Evolutionary conservation across 1,140 invertebrate genomes (phyloP), one percentile per base, ranked within the genome.

Genomic region (Drosophila tristis): DNA sequence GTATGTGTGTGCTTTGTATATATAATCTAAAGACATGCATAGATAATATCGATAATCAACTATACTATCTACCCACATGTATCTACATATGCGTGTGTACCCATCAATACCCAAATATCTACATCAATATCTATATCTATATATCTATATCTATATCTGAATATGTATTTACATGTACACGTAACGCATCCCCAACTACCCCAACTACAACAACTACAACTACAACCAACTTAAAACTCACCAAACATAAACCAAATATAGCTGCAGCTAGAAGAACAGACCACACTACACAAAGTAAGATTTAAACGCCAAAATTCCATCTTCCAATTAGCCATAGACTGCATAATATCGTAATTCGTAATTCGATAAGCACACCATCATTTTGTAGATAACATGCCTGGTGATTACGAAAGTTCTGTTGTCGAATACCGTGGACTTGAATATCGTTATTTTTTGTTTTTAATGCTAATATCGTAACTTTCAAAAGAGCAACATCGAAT

Each of bases 271-370:
- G 90, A 91, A 81, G 90, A 91, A 91, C 90, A 91, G 78, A 91
- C 90, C 90, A 91, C 90, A 91, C 75, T 91, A 90, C 90, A 91
- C 90, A 91, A 91, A 91, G 90, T 91, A 91, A 91, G 90, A 78
- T 74, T 61, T 49, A 74, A 35, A 56, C 61, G 80, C 78, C 70
- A 20, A 74, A 76, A 73, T 60, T 67, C 67, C 64, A 80, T 62
- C 73, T 81, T 63, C 66, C 79, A 63, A 63, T 47, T 53, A 56
- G 56, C 43, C 56, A 61, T 78, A 73, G 67, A 51, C 43, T 72
- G 68, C 66, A 72, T 70, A 70, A 70, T 70, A 70, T 70, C 67
- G 67, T 39, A 39, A 39, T 35, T 68, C 66, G 66, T 35, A 35
- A 35, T 13, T 39, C 35, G 11, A 6, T 29, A 39, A 39, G 35